Evolutionary conservation across 2,888 invertebrate species (phyloP).

Genomic region (Eucriotettix oculatus): DNA sequence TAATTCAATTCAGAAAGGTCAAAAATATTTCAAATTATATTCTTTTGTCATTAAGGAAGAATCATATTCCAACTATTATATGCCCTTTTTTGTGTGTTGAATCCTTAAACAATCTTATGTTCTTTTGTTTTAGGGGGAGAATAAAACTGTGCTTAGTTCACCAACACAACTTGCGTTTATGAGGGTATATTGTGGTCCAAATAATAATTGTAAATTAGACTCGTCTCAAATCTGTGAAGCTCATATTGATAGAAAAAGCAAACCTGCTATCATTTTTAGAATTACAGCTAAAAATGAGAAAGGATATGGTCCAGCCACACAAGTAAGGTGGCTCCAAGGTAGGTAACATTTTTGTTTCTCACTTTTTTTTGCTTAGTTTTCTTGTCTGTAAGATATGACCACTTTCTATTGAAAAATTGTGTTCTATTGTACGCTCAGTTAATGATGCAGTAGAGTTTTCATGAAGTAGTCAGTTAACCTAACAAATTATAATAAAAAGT

Average conservation of each 20-base stretch:
- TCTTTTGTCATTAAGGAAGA: too few relatives aligned
- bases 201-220: conserved; percentile 81
- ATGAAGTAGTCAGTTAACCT: too few relatives aligned
- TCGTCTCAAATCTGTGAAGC: conserved; percentile 75
- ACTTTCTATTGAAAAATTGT: too few relatives aligned
- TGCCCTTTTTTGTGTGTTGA: too few relatives aligned
- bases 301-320: conserved; percentile 98
- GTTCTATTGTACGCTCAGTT: too few relatives aligned
- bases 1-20: too few relatives aligned
- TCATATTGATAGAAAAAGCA: conserved; percentile 79
- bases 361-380: neutral
- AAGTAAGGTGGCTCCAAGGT: conserved; percentile 99
- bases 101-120: too few relatives aligned
- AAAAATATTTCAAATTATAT: too few relatives aligned
- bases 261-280: conserved; percentile 95
- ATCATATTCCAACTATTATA: too few relatives aligned
- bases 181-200: conserved; percentile 87
- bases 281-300: conserved; percentile 97
- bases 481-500: too few relatives aligned
- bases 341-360: conserved; percentile 14
- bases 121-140: conserved; percentile 3
- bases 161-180: conserved; percentile 72
- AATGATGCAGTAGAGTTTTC: too few relatives aligned
- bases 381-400: neutral
- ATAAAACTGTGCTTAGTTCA: conserved; percentile 21